Conservation (phyloP, 2,797 vertebrate genomes). For the Decapterus maruadsi region DNA sequence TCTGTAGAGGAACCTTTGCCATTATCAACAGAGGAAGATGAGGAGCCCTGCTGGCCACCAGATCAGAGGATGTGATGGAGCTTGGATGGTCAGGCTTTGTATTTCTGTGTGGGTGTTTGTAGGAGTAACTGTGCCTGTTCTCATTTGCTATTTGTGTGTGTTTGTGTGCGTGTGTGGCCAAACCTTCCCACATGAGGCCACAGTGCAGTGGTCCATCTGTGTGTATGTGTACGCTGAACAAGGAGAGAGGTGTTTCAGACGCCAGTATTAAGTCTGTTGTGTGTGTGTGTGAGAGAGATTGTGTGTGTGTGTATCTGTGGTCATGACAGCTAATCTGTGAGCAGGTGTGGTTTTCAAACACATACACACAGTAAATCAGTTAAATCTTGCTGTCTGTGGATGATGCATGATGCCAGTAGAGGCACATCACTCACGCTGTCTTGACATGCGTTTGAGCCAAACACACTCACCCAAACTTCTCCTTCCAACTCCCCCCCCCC, state of each 20-base stretch:
- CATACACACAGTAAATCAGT: constrained; percentile 60
- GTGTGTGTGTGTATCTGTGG: constrained; percentile 6
- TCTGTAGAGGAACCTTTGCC: neutral
- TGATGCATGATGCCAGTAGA: constrained; percentile 65
- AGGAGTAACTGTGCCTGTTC: constrained; percentile 1
- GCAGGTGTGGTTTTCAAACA: constrained; percentile 58
- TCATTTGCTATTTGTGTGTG: neutral
- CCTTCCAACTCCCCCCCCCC: constrained; percentile 51
- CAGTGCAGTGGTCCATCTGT: constrained; percentile 25
- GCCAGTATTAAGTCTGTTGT: neutral
- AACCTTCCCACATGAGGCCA: constrained; percentile 8
- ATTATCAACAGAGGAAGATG: neutral
- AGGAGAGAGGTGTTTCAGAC: constrained; percentile 7
- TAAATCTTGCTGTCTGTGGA: constrained; percentile 61
- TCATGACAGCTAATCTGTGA: constrained; percentile 63
- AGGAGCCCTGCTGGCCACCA: neutral
- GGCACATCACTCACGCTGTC: constrained; percentile 71
- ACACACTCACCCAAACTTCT: constrained; percentile 33
- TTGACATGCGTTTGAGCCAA: constrained; percentile 47
- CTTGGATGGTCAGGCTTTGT: neutral
- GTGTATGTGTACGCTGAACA: constrained; percentile 21
- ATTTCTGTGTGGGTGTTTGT: constrained; percentile 8
- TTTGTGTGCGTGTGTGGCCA: neutral
- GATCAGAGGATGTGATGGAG: neutral
- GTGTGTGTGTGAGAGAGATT: neutral